Conservation (phyloP, 2,797 vertebrate genomes). For the Acipenser ruthenus region DNA sequence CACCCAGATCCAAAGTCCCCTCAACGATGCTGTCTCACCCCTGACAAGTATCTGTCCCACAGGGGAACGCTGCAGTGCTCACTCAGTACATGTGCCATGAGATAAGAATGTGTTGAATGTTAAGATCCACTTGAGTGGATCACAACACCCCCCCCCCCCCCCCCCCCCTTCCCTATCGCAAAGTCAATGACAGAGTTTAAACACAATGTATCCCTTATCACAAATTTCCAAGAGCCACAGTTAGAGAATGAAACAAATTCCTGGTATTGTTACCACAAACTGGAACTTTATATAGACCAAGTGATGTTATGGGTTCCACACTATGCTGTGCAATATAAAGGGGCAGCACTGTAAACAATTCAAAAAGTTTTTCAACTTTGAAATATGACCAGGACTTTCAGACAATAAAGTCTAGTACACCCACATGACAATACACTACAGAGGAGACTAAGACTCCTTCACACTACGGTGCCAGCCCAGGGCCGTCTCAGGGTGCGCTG, state of each 20-base stretch:
- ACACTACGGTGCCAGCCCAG: too few species aligned
- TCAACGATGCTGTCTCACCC: not conserved
- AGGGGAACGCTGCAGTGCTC: conserved; percentile 6
- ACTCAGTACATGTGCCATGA: conserved; percentile 1
- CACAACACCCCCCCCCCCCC: not conserved
- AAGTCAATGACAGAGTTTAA: not conserved
- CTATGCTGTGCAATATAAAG: too few species aligned
- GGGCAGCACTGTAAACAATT: too few species aligned
- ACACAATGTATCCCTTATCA: not conserved
- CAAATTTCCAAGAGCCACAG: not conserved
- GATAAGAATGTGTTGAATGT: conserved; percentile 16
- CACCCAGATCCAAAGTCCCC: not conserved
- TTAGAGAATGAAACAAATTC: not conserved
- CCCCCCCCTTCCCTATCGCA: conserved; percentile 1
- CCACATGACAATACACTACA: too few species aligned
- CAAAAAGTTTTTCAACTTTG: too few species aligned
- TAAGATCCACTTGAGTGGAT: conserved; percentile 13
- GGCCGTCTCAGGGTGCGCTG: too few species aligned
- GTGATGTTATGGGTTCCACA: too few species aligned
- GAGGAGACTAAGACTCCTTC: too few species aligned
- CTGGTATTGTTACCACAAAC: too few species aligned
- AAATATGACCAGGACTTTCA: too few species aligned
- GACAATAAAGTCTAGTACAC: too few species aligned
- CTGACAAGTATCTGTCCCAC: conserved; percentile 8
- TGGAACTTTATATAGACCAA: too few species aligned